These are phyloP conservation scores for Macheiramphus alcinus DNA, from an alignment of 2,113 vertebrate species.

Conservation along the genomic window DNA sequence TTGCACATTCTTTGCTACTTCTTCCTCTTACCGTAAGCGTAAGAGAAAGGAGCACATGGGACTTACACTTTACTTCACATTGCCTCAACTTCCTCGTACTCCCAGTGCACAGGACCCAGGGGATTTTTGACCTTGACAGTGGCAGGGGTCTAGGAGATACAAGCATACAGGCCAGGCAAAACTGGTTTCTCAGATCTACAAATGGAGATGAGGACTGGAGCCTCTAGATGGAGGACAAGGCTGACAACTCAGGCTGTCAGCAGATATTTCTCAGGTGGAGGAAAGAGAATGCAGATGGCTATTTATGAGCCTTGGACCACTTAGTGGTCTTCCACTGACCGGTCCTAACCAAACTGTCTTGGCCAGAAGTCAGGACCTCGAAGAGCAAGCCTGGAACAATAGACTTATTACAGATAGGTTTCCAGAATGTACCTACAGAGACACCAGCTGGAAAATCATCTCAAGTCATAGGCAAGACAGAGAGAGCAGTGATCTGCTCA, in stretches of 20 bases:
- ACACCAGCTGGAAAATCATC: background rate
- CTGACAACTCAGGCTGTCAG: background rate
- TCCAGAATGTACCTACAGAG: background rate
- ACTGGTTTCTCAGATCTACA: background rate
- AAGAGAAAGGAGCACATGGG: background rate
- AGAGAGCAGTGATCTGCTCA: background rate
- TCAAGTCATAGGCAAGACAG: background rate
- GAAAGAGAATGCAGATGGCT: background rate
- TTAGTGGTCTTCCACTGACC: background rate
- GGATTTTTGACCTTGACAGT: background rate
- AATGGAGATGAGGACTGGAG: background rate
- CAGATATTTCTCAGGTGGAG: background rate
- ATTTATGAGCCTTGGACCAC: background rate
- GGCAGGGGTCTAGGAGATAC: background rate
- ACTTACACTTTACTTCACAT: background rate
- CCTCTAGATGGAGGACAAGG: background rate
- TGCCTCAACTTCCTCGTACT: background rate
- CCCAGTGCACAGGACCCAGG: background rate
- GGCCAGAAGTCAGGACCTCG: background rate
- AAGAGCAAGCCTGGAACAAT: background rate
- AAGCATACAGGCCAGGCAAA: background rate
- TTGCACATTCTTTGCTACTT: background rate
- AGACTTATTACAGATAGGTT: background rate
- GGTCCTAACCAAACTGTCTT: background rate
- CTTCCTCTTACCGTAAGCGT: accelerated